Evolutionary conservation across 2,888 invertebrate genomes (phyloP).

Genomic region (Nomada fabriciana): DNA sequence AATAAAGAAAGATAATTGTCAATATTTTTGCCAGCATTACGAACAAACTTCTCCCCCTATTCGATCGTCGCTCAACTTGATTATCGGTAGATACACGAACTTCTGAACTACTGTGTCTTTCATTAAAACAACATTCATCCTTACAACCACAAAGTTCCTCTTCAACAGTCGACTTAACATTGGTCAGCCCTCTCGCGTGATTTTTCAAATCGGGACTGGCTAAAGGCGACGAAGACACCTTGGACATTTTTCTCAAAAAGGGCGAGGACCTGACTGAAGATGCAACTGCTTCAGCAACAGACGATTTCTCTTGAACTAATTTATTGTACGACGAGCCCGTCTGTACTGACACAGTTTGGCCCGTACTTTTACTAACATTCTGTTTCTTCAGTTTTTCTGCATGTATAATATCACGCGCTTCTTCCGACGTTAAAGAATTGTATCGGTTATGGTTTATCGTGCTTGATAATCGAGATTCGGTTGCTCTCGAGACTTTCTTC

Average conservation of each 20-base stretch:
- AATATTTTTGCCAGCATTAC: conserved; percentile 13
- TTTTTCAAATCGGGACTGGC: conserved; percentile 2
- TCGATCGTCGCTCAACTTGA: neutral
- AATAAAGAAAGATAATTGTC: conserved; percentile 17
- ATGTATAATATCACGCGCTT: neutral
- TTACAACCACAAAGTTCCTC: neutral
- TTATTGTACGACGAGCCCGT: neutral
- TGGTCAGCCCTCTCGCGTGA: neutral
- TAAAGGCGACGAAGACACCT: neutral
- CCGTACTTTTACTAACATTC: neutral
- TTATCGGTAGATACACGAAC: fast-evolving
- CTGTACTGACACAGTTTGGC: neutral
- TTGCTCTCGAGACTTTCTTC: neutral
- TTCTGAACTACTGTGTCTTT: neutral
- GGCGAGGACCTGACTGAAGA: neutral
- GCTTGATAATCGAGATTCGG: neutral
- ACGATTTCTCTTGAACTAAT: neutral
- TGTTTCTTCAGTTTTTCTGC: neutral
- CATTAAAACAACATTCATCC: neutral
- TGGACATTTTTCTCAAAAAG: neutral
- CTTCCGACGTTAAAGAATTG: neutral
- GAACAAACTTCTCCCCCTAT: neutral
- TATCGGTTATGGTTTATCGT: neutral
- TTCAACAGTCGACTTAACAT: neutral
- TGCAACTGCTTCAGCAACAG: neutral